These are phyloP conservation scores for Lepidocyrtinus sp. DNA, from an alignment of 2,888 invertebrate genomes.

Conservation along the genomic window DNA sequence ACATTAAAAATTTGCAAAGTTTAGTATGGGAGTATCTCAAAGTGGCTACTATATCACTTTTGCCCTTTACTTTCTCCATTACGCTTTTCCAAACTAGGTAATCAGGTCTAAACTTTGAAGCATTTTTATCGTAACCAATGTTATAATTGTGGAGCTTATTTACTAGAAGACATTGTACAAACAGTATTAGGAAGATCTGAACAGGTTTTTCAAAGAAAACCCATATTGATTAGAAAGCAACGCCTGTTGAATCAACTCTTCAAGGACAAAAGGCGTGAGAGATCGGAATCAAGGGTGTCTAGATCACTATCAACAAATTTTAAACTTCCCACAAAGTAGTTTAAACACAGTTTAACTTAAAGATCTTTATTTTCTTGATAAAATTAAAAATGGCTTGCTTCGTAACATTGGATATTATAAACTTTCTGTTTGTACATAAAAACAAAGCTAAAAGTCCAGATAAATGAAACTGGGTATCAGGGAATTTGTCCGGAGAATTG, in stretches of 20 bases:
- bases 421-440: too few relatives aligned
- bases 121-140: neutral
- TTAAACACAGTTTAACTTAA: too few relatives aligned
- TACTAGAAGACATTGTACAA: neutral
- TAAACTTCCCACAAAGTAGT: too few relatives aligned
- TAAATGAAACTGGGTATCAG: too few relatives aligned
- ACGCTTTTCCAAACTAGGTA: neutral
- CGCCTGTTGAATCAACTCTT: neutral
- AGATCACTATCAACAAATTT: too few relatives aligned
- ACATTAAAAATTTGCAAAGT: constrained; percentile 3
- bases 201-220: neutral
- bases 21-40: constrained; percentile 10
- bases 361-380: too few relatives aligned
- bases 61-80: constrained; percentile 13
- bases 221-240: constrained; percentile 8
- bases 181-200: neutral
- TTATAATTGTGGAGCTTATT: neutral
- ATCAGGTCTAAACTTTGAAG: neutral
- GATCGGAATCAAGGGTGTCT: too few relatives aligned
- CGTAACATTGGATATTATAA: too few relatives aligned
- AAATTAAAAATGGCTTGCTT: too few relatives aligned
- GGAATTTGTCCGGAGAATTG: too few relatives aligned
- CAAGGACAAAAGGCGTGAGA: constrained; percentile 7
- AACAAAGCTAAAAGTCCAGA: too few relatives aligned
- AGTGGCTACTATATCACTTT: constrained; percentile 16